phyloP scores from a whole-genome alignment of 2,113 vertebrate species.

The Chunga burmeisteri region DNA sequence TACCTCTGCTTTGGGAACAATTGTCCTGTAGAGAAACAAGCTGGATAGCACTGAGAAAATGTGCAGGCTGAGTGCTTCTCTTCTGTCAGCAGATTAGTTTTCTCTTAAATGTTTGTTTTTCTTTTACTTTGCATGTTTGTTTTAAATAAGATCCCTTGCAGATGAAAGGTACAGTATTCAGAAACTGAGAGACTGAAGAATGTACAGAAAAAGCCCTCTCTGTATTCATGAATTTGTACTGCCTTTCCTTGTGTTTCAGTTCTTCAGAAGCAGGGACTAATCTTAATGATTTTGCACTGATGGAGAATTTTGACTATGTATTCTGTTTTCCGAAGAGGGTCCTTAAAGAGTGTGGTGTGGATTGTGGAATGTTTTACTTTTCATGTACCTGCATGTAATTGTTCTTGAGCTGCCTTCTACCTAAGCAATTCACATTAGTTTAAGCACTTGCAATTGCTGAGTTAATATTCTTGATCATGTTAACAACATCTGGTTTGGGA shows the following conservation, averaged over 20 bases:
- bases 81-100: neutral
- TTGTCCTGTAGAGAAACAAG: neutral
- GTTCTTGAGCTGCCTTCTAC: neutral
- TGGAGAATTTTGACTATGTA: neutral
- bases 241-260: neutral
- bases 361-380: neutral
- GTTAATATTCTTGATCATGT: neutral
- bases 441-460: neutral
- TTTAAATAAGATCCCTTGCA: neutral
- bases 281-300: neutral
- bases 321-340: neutral
- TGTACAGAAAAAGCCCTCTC: neutral
- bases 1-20: neutral
- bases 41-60: neutral
- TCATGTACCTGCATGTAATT: neutral
- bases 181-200: neutral
- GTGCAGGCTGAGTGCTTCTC: neutral
- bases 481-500: neutral
- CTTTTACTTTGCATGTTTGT: neutral
- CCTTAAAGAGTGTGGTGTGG: neutral
- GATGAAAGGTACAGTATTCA: neutral
- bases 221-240: neutral
- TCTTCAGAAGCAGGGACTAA: neutral
- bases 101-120: neutral
- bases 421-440: neutral